Evolutionary conservation across 2,888 invertebrate species (phyloP), one percentile per base, ranked within the genome.

Genomic region (Cremastinae sp.): DNA sequence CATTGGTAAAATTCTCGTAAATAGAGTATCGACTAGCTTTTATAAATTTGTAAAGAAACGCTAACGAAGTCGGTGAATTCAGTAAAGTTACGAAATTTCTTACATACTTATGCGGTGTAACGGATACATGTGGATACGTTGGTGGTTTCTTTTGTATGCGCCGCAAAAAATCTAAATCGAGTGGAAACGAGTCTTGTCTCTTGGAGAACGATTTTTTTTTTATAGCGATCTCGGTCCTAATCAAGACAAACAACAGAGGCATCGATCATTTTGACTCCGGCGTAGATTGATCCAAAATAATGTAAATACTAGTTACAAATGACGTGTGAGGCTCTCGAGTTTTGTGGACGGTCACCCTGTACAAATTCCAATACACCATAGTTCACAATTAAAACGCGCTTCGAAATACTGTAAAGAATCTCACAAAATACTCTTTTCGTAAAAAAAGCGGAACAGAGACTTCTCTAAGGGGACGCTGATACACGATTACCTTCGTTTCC

Each of bases 401-500:
- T 87, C 85, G 83, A 89, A 89, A 89, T 89, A 89, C 89, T 89
- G 89, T 88, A 88, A 88, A 72, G 51, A 88, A 88, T 89, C 85
- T 88, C 87, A 89, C 84, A 88, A 89, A 89, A 89, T 88, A 89
- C 86, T 88, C 83, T 84, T 86, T 81, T 86, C 82, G 82, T 86
- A 85, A 87, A 84, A 83, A 81, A 79, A 81, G 28, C 71, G 79
- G 80, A 79, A 81, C 82, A 82, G 82, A 82, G 79, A 81, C 78
- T 80, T 75, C 28, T 28, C 49, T 34, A 64, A 64, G 38, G 59
- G 14, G 16, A 5, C 14, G 10, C 1, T 28, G 45, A 5, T 20
- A 20, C 22, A 34, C 10, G 36, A 16, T 66, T 58, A 43, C 43
- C 56, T 64, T 71, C 58, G 36, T 28, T 53, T 34, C 41, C 43